phyloP scores from a whole-genome alignment of 2,888 invertebrate genomes.

The Venusia cambrica region DNA sequence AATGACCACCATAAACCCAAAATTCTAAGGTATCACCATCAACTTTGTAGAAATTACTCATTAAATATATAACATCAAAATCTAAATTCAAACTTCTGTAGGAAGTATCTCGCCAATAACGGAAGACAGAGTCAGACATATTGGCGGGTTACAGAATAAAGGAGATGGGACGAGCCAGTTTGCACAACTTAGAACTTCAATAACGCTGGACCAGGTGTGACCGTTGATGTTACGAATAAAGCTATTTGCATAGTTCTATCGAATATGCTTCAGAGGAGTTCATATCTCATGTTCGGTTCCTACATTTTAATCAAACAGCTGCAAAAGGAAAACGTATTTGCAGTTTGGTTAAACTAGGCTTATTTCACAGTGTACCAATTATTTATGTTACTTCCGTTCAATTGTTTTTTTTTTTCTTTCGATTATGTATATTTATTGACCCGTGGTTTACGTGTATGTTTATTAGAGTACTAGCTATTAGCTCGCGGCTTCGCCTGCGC shows the following conservation, averaged over 20 bases:
- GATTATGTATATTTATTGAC: too few relatives aligned
- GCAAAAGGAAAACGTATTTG: too few relatives aligned
- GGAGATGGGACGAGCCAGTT: slow-evolving; percentile 50
- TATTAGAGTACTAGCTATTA: too few relatives aligned
- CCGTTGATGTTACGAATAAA: slow-evolving; percentile 55
- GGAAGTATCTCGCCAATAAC: slow-evolving; percentile 47
- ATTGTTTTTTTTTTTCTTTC: too few relatives aligned
- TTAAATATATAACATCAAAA: slow-evolving; percentile 23
- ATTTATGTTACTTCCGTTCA: too few relatives aligned
- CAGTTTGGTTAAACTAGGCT: too few relatives aligned
- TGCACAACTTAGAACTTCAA: slow-evolving; percentile 79
- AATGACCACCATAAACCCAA: slow-evolving; percentile 12
- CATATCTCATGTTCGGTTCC: slow-evolving; percentile 7
- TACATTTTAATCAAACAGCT: slow-evolving; percentile 4
- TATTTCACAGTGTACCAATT: too few relatives aligned
- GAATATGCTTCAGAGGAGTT: slow-evolving; percentile 34
- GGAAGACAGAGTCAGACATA: slow-evolving; percentile 45
- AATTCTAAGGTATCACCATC: slow-evolving; percentile 16
- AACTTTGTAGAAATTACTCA: slow-evolving; percentile 20
- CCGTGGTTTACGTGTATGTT: too few relatives aligned
- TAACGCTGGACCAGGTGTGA: slow-evolving; percentile 73
- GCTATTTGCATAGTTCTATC: slow-evolving; percentile 62
- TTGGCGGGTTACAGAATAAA: slow-evolving; percentile 45
- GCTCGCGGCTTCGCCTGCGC: too few relatives aligned
- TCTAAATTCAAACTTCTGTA: slow-evolving; percentile 30